These are phyloP conservation scores for Oophaga sylvatica DNA, from an alignment of 2,797 vertebrate genomes.

Conservation along the genomic window DNA sequence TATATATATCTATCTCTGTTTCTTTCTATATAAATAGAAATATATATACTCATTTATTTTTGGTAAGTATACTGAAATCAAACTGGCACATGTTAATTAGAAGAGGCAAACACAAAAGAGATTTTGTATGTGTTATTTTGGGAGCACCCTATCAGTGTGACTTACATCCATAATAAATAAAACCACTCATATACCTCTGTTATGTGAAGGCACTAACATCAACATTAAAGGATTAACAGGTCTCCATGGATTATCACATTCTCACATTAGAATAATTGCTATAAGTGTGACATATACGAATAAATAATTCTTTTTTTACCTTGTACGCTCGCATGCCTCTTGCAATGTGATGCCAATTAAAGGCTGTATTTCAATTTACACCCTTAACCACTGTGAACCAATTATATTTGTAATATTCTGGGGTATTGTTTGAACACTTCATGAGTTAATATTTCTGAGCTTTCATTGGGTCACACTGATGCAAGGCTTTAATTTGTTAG, in stretches of 20 bases:
- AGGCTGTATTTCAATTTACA: conserved; percentile 18
- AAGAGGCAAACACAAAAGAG: not conserved
- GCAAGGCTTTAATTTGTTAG: not conserved
- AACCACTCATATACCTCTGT: not conserved
- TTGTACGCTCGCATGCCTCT: not conserved
- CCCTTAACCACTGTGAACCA: conserved; percentile 4
- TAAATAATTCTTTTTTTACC: conserved; percentile 26
- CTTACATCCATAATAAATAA: not conserved
- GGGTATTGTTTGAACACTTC: not conserved
- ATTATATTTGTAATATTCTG: conserved; percentile 9
- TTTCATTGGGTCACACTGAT: not conserved
- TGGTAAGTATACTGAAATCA: no score
- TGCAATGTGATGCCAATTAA: conserved; percentile 26
- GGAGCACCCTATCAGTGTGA: not conserved
- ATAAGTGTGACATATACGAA: conserved; percentile 43
- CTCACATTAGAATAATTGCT: conserved; percentile 36
- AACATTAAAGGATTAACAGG: conserved; percentile 28
- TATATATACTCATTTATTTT: no score
- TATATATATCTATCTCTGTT: not conserved
- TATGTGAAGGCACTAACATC: conserved; percentile 8
- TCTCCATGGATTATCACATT: conserved; percentile 34
- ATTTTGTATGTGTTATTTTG: conserved; percentile 6
- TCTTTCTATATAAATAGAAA: no score
- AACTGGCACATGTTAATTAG: not conserved
- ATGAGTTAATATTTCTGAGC: not conserved